These are phyloP conservation scores for Pocillopora damicornis DNA, from an alignment of 64 coral and sea anemone species.

Conservation along the genomic window DNA sequence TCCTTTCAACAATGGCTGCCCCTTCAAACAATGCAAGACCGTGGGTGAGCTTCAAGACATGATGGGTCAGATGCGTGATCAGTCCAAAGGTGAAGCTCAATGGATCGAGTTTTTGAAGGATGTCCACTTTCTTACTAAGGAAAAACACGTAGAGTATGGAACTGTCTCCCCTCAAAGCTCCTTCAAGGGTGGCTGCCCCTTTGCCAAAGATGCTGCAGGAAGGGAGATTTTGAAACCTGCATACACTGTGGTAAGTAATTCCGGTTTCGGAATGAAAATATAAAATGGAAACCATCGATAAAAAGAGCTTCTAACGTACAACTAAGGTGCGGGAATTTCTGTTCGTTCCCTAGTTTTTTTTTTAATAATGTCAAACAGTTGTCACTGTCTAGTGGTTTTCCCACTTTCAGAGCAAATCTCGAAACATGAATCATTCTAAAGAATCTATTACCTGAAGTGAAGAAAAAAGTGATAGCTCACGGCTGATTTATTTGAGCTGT, in stretches of 20 bases:
- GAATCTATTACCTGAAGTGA: no score
- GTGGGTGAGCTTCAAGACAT: slow-evolving; percentile 35
- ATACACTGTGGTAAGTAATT: not conserved
- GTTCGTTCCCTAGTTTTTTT: no score
- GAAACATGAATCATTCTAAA: no score
- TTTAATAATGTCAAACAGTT: no score
- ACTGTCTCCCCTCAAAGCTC: not conserved
- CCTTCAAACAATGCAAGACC: slow-evolving; percentile 13
- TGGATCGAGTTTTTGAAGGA: not conserved
- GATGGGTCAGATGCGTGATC: slow-evolving; percentile 10
- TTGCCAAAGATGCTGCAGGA: not conserved
- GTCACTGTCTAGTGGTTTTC: no score
- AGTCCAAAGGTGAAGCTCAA: slow-evolving; percentile 9
- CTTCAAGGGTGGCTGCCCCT: not conserved
- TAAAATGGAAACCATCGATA: no score
- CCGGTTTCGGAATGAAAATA: no score
- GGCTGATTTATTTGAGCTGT: no score
- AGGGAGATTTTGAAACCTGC: not conserved
- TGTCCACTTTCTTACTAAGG: not conserved
- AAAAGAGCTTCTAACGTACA: no score
- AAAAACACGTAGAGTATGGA: not conserved
- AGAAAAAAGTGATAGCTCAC: no score
- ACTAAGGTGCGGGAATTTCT: no score
- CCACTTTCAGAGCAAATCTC: no score
- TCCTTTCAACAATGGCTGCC: slow-evolving; percentile 15